These are phyloP conservation scores for Apotomis capreana DNA, from an alignment of 2,888 invertebrate species.

Conservation along the genomic window DNA sequence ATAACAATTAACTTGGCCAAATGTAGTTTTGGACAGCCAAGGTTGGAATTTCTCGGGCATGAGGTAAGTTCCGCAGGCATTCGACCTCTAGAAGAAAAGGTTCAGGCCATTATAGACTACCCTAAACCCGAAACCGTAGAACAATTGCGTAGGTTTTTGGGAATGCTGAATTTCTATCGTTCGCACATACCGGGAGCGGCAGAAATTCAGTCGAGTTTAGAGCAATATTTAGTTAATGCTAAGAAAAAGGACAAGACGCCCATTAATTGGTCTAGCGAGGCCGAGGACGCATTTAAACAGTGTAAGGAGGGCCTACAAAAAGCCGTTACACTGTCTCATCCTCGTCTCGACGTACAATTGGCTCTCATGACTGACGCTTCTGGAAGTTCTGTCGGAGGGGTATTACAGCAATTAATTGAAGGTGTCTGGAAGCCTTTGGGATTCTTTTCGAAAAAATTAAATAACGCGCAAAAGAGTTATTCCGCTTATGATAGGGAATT, in stretches of 20 bases:
- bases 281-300: background rate
- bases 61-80: background rate
- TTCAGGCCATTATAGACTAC: background rate
- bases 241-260: background rate
- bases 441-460: constrained; percentile 42
- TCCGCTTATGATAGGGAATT: too few species aligned
- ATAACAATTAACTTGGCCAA: background rate
- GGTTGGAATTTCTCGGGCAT: background rate
- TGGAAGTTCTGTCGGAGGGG: constrained; percentile 43
- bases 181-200: background rate
- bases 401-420: constrained; percentile 42
- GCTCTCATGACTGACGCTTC: constrained; percentile 46
- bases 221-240: too few species aligned
- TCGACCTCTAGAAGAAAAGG: background rate
- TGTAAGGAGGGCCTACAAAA: constrained; percentile 13
- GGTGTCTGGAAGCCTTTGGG: constrained; percentile 44
- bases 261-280: background rate
- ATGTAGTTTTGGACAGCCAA: background rate
- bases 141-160: background rate
- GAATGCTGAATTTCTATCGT: background rate
- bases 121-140: background rate
- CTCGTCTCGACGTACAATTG: constrained; percentile 22
- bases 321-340: constrained; percentile 37
- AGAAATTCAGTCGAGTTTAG: too few species aligned
- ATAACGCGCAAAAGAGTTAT: too few species aligned